Conservation (phyloP, 2,888 invertebrate species). For the Athalia circularis region DNA sequence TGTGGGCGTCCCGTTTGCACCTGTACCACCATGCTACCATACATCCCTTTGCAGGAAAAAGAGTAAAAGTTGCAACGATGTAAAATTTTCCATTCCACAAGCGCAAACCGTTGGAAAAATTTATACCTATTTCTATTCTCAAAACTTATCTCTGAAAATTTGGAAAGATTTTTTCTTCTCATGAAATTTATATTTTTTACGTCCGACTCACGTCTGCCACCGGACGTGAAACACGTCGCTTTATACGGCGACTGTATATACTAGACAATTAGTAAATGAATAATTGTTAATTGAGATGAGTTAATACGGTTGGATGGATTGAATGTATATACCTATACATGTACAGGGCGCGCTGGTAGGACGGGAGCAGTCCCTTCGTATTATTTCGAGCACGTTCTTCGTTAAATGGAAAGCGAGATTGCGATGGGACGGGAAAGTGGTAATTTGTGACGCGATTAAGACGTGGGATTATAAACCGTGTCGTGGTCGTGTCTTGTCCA, state of each 20-base stretch:
- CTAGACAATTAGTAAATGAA: no score
- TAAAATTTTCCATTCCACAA: not conserved
- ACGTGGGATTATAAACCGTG: slow-evolving; percentile 63
- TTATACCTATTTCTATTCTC: not conserved
- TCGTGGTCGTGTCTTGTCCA: slow-evolving; percentile 53
- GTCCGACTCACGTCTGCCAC: no score
- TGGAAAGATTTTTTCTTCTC: no score
- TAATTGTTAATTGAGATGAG: no score
- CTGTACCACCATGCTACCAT: slow-evolving; percentile 44
- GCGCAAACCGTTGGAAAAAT: not conserved
- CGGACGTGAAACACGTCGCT: no score
- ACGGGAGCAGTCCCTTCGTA: not conserved
- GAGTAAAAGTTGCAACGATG: not conserved
- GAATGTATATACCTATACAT: not conserved
- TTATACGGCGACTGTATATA: no score
- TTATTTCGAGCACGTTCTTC: not conserved
- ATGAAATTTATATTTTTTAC: no score
- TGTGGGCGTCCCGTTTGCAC: slow-evolving; percentile 57
- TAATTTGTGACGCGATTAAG: slow-evolving; percentile 67
- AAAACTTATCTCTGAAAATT: no score
- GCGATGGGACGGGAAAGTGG: slow-evolving; percentile 13
- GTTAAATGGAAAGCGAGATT: not conserved
- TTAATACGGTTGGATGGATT: not conserved
- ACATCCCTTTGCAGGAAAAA: slow-evolving; percentile 27
- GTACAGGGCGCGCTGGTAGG: not conserved